phyloP scores from a whole-genome alignment of 2,888 invertebrate species.

The Heteromyza rotundicornis region DNA sequence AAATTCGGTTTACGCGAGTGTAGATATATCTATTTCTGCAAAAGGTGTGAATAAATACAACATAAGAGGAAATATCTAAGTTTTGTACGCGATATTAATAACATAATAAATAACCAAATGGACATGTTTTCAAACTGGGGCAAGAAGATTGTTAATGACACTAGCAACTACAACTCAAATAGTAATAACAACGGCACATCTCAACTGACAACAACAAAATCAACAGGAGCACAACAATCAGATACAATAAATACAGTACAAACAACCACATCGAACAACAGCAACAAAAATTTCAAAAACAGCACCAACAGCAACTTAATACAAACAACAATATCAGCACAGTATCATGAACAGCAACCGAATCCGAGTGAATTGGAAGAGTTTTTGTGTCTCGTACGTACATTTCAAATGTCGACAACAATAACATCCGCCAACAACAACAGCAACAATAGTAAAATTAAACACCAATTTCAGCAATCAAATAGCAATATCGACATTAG shows the following conservation, averaged over 20 bases:
- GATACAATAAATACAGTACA: not conserved
- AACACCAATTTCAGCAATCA: not conserved
- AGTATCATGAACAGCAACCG: constrained; percentile 24
- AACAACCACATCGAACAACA: constrained; percentile 9
- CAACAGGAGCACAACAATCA: not conserved
- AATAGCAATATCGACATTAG: not conserved
- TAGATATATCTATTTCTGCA: too few species aligned
- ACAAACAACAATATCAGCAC: constrained; percentile 12
- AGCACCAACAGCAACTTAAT: constrained; percentile 1
- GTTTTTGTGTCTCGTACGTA: constrained; percentile 47
- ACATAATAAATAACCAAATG: too few species aligned
- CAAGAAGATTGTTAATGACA: constrained; percentile 19
- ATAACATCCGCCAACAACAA: not conserved
- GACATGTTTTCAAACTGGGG: constrained; percentile 44
- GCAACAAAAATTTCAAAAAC: not conserved
- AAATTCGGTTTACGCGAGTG: too few species aligned
- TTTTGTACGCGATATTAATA: too few species aligned
- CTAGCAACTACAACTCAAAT: not conserved
- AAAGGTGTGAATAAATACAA: too few species aligned
- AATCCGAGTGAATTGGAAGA: constrained; percentile 48
- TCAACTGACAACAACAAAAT: constrained; percentile 1
- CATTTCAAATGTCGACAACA: constrained; percentile 45
- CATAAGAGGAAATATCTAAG: too few species aligned
- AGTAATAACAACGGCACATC: not conserved
- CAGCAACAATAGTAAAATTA: not conserved